phyloP scores from a whole-genome alignment of 92 coral and sea anemone species.

The Diadumene lineata region DNA sequence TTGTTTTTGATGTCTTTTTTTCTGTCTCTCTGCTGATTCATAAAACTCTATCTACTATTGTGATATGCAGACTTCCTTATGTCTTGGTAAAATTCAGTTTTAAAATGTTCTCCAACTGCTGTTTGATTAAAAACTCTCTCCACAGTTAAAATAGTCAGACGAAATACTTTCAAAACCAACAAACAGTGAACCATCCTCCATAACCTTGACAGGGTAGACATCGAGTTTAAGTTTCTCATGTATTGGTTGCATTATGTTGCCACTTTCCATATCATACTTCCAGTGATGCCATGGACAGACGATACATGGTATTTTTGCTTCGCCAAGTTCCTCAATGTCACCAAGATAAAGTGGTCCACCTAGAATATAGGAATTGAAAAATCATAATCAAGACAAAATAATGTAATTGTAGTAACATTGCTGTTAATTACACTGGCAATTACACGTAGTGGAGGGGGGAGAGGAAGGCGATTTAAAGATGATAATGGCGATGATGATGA shows the following conservation, averaged over 20 bases:
- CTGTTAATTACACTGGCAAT: too few relatives aligned
- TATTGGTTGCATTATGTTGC: slow-evolving; percentile 52
- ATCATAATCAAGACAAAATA: too few relatives aligned
- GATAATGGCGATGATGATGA: too few relatives aligned
- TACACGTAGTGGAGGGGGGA: too few relatives aligned
- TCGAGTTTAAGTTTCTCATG: slow-evolving; percentile 37
- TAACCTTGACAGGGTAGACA: slow-evolving; percentile 69
- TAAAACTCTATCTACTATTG: too few relatives aligned
- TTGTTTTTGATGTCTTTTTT: too few relatives aligned
- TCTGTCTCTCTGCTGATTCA: too few relatives aligned
- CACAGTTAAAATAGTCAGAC: slow-evolving; percentile 66
- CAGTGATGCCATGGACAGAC: slow-evolving; percentile 92
- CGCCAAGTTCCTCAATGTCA: slow-evolving; percentile 81
- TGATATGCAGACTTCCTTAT: too few relatives aligned
- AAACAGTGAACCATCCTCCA: slow-evolving; percentile 50
- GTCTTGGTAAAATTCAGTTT: too few relatives aligned
- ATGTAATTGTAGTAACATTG: too few relatives aligned
- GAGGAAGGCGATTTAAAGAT: too few relatives aligned
- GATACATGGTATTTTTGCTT: slow-evolving; percentile 66
- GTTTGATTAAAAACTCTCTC: slow-evolving; percentile 55
- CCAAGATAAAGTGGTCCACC: slow-evolving; percentile 93
- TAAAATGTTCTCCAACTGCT: neutral
- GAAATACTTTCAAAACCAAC: slow-evolving; percentile 70
- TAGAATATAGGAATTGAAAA: too few relatives aligned
- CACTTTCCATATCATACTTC: slow-evolving; percentile 64